Evolutionary conservation across 2,888 invertebrate species (phyloP).

Genomic region (Caenorhabditis wallacei): DNA sequence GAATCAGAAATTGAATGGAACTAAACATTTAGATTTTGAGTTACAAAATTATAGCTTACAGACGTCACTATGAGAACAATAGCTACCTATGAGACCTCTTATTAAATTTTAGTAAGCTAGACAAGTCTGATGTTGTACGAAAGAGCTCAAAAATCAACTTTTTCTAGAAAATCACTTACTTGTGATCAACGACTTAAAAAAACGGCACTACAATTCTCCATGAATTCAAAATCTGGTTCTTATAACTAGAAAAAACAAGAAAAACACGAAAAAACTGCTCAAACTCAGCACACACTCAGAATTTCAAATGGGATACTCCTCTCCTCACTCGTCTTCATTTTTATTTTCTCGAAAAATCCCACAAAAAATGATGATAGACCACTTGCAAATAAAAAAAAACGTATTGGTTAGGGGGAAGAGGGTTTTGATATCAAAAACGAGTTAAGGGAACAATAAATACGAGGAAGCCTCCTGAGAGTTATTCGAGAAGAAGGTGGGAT

Average conservation of each 20-base stretch:
- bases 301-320: neutral
- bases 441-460: slow-evolving; percentile 5
- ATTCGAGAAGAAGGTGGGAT: neutral
- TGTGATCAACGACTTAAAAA: neutral
- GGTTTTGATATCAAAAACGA: neutral
- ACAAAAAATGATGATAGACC: neutral
- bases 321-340: neutral
- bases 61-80: no score
- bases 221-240: neutral
- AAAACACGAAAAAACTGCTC: neutral
- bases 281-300: neutral
- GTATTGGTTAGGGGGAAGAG: neutral
- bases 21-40: no score
- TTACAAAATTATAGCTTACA: no score
- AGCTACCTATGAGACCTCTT: no score
- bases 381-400: slow-evolving; percentile 1
- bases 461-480: neutral
- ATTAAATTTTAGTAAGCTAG: no score
- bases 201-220: neutral
- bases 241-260: neutral
- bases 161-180: neutral
- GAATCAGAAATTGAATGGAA: neutral
- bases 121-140: no score
- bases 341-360: neutral
- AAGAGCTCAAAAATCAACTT: no score